These are phyloP conservation scores for Hybognathus amarus DNA, from an alignment of 2,797 vertebrate species.

Conservation along the genomic window DNA sequence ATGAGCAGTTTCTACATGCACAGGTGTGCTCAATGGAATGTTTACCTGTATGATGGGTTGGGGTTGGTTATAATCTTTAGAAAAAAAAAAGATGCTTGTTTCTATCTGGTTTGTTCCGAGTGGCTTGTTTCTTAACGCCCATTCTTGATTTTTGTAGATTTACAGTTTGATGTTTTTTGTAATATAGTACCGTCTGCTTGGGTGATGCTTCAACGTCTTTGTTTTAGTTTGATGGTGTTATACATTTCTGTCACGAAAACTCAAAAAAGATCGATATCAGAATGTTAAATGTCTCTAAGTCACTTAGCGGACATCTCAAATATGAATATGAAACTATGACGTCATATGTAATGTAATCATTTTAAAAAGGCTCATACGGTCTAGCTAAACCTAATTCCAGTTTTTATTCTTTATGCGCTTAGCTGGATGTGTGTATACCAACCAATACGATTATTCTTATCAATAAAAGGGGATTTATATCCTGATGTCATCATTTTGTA, in stretches of 20 bases:
- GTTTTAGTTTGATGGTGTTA: conserved; percentile 79
- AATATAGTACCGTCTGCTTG: conserved; percentile 73
- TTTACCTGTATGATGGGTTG: conserved; percentile 70
- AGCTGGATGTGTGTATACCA: conserved; percentile 88
- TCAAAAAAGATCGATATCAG: conserved; percentile 60
- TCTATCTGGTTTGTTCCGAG: conserved; percentile 59
- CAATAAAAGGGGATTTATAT: conserved; percentile 76
- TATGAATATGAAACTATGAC: conserved; percentile 53
- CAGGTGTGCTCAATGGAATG: conserved; percentile 78
- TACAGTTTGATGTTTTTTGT: conserved; percentile 59
- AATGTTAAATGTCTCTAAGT: conserved; percentile 34
- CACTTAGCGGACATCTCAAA: conserved; percentile 9
- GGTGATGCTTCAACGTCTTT: conserved; percentile 79
- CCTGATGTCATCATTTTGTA: conserved; percentile 32
- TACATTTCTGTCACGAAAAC: not conserved
- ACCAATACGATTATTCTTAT: conserved; percentile 86
- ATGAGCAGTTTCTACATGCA: conserved; percentile 83
- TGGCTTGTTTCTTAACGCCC: conserved; percentile 57
- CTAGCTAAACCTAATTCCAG: conserved; percentile 65
- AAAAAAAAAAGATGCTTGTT: conserved; percentile 53
- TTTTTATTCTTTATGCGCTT: conserved; percentile 88
- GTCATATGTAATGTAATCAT: conserved; percentile 65
- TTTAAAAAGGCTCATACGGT: conserved; percentile 25
- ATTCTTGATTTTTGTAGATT: conserved; percentile 61
- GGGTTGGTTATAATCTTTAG: conserved; percentile 53